Conservation (phyloP, 2,113 vertebrate species). For the Lonchura striata region DNA sequence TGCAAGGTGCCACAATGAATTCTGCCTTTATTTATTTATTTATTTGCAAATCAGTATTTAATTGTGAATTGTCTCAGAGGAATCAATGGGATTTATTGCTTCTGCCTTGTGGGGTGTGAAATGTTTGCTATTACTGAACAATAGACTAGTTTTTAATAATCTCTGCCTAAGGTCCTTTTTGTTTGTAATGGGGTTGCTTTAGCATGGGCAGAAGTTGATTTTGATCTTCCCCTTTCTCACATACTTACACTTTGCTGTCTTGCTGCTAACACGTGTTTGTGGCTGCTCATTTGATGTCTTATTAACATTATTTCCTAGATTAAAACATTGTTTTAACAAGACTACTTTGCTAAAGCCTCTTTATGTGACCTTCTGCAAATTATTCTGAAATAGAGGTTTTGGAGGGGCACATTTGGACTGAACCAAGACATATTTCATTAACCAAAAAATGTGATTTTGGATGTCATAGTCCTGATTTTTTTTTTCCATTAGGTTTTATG, state of each 20-base stretch:
- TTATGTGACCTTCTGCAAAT: neutral
- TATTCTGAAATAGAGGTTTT: neutral
- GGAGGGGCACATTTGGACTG: neutral
- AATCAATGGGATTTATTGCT: conserved; percentile 73
- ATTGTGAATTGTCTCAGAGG: conserved; percentile 69
- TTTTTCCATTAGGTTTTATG: neutral
- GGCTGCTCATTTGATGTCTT: neutral
- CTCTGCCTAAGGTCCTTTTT: conserved; percentile 1
- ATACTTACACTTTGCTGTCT: neutral
- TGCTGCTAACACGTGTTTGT: neutral
- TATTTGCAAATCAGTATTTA: conserved; percentile 68
- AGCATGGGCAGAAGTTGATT: neutral
- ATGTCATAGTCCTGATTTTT: neutral
- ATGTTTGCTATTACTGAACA: conserved; percentile 64
- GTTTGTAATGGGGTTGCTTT: neutral
- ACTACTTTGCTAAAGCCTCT: neutral
- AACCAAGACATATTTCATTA: neutral
- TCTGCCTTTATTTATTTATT: conserved; percentile 47
- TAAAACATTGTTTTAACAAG: neutral
- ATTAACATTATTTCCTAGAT: neutral
- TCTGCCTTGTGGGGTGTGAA: conserved; percentile 68
- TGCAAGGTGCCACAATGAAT: conserved; percentile 18
- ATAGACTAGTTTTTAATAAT: conserved; percentile 69
- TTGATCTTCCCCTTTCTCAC: neutral
- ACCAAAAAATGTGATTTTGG: neutral